A percentile compares a stretch with the other conserved stretches of the same genome.
Conservation (phyloP, 2,797 vertebrate species). For the Myioborus miniatus region DNA sequence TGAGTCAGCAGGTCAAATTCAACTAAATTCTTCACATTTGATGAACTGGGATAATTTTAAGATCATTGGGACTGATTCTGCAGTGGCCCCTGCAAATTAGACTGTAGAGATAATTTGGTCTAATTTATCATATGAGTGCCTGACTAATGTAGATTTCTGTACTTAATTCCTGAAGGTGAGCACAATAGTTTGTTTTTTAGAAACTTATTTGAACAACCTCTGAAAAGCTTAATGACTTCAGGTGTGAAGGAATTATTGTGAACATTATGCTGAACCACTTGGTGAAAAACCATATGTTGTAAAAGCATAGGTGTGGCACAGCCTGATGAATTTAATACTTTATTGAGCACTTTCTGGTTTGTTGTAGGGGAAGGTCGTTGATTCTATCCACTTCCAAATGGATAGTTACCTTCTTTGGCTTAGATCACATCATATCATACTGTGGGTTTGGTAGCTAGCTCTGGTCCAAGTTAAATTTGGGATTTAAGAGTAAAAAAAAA, state of each 20-base stretch:
- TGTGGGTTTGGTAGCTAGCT: not conserved
- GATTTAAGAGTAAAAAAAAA: not conserved
- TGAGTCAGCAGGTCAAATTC: not conserved
- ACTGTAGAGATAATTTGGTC: not conserved
- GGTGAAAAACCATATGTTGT: not conserved
- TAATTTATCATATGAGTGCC: not conserved
- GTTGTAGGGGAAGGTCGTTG: not conserved
- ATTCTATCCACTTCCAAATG: not conserved
- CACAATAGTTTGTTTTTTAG: not conserved
- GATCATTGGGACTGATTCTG: not conserved
- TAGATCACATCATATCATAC: not conserved
- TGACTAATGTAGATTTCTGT: not conserved
- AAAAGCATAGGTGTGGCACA: not conserved
- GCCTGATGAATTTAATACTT: not conserved
- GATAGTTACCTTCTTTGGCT: not conserved
- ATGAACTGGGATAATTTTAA: not conserved
- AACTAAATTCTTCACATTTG: not conserved
- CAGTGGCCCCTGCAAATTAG: not conserved
- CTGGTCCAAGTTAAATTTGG: not conserved
- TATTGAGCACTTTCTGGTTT: not conserved
- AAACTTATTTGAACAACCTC: not conserved
- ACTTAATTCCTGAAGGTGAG: not conserved
- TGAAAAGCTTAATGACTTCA: not conserved
- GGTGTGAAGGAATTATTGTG: not conserved
- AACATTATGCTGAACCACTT: not conserved